Evolutionary conservation across 2,113 vertebrate genomes (phyloP), one percentile per base, ranked within the genome.

Genomic region (Pedionomus torquatus): DNA sequence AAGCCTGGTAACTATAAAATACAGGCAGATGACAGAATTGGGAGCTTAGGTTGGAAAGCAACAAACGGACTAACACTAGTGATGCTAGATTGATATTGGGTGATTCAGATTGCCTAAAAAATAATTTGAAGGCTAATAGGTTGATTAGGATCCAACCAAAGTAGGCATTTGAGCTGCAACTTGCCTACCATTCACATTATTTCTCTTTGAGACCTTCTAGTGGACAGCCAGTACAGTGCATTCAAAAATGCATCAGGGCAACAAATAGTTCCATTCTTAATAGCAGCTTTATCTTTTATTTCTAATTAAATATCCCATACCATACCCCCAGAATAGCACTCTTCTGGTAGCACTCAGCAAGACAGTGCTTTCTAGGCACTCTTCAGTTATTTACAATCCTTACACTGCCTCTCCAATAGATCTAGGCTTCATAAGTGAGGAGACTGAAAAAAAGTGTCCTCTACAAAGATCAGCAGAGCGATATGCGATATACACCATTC

Each of bases 401-500:
- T 49, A 77, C 11, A 37, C 5, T 61, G 49, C 13, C 71, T 85
- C 64, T 78, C 51, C 77, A 80, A n/a, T 9, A 85, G 26, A 55
- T 25, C 41, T 21, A 81, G 41, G 9, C 28, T 93, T 91, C 60
- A 2, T 17, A 92, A 86, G 26, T 31, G 33, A 90, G 46, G 37
- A 86, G 71, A 74, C 23, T 81, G 75, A 93, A 74, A 80, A 80
- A 97, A 83, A 3, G 4, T 37, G 24, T 28, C 41, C 51, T 75
- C 55, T 70, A 55, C 20, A 49, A 64, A 77, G 54, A 43, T 80
- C 75, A 92, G 33, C 66, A 71, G 12, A 82, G 30, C 30, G 71
- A 48, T 35, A 64, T 2, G 30, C 30, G 71, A 48, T 35, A 64
- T 2, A 77, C 13, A 66, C 33, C 0, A 0, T 31, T 70, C 25